phyloP scores from a whole-genome alignment of 1,140 invertebrate genomes.

The Heliconius nattereri region DNA sequence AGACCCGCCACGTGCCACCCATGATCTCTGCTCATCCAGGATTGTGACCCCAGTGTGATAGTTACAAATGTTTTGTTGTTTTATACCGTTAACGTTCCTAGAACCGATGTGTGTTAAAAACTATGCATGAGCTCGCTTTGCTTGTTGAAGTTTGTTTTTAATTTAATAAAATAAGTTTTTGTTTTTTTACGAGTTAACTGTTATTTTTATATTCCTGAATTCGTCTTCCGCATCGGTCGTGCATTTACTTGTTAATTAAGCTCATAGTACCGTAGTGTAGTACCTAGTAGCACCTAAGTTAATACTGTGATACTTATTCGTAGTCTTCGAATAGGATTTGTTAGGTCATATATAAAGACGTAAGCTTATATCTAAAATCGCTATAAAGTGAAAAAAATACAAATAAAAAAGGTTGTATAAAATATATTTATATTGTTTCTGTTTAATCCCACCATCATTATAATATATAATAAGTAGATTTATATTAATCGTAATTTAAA shows the following conservation, averaged over 20 bases:
- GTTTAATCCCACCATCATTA: slow-evolving; percentile 23
- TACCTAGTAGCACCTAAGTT: slow-evolving; percentile 64
- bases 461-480: neutral
- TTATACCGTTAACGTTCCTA: slow-evolving; percentile 71
- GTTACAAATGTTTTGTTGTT: slow-evolving; percentile 64
- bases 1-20: slow-evolving; percentile 10
- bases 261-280: slow-evolving; percentile 57
- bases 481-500: neutral
- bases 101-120: slow-evolving; percentile 67
- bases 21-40: slow-evolving; percentile 44
- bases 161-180: slow-evolving; percentile 75
- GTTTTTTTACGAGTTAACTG: slow-evolving; percentile 59
- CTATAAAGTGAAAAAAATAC: slow-evolving; percentile 40
- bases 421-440: slow-evolving; percentile 50
- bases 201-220: slow-evolving; percentile 72
- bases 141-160: slow-evolving; percentile 77
- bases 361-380: slow-evolving; percentile 33
- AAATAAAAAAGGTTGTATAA: slow-evolving; percentile 52
- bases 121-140: slow-evolving; percentile 64
- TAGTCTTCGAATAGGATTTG: slow-evolving; percentile 52
- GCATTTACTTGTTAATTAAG: slow-evolving; percentile 65
- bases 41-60: slow-evolving; percentile 65
- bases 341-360: slow-evolving; percentile 44
- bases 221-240: slow-evolving; percentile 70
- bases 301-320: slow-evolving; percentile 70